Conservation (phyloP, 2,113 vertebrate genomes). For the Pterophyllum scalare region DNA sequence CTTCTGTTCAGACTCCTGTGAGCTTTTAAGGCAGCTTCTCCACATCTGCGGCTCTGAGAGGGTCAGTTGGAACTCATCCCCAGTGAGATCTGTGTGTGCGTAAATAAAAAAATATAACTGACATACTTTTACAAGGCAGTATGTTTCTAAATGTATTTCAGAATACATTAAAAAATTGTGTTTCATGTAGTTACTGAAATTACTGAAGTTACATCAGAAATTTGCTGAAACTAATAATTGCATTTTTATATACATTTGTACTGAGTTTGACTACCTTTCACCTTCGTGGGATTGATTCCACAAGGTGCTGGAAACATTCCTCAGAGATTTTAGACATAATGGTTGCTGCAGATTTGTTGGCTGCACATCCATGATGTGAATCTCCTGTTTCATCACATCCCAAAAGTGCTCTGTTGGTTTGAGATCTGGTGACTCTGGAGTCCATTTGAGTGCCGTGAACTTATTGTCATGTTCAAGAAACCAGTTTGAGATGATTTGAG, state of each 20-base stretch:
- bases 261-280: too few species aligned
- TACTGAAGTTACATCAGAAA: too few species aligned
- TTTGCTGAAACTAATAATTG: too few species aligned
- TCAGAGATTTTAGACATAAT: too few species aligned
- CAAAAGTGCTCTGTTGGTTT: not conserved
- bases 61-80: not conserved
- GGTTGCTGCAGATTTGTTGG: too few species aligned
- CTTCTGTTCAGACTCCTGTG: not conserved
- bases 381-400: not conserved
- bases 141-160: not conserved
- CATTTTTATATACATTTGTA: too few species aligned
- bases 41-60: not conserved
- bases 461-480: not conserved
- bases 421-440: not conserved
- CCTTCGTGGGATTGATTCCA: too few species aligned
- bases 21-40: not conserved
- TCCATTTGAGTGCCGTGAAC: not conserved
- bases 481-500: not conserved
- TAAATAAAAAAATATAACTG: not conserved
- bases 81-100: not conserved
- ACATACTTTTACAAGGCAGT: not conserved
- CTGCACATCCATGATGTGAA: not conserved
- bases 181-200: too few species aligned
- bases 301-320: too few species aligned
- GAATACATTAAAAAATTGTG: too few species aligned